phyloP scores from a whole-genome alignment of 1,140 invertebrate species.

The Mylabris phalerata region DNA sequence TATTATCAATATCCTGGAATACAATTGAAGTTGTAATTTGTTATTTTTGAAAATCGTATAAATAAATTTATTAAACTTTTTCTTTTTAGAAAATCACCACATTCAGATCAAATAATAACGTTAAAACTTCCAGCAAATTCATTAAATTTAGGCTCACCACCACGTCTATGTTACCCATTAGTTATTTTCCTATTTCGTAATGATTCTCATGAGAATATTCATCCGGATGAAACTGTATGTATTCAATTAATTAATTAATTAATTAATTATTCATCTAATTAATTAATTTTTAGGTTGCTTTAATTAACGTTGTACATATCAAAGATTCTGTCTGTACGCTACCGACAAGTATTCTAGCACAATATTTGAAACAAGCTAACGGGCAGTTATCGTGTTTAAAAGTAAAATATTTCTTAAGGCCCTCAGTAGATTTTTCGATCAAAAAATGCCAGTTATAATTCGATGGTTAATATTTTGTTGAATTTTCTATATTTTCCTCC shows the following conservation, averaged over 20 bases:
- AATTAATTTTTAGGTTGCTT: slow-evolving; percentile 54
- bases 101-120: slow-evolving; percentile 57
- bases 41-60: neutral
- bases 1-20: slow-evolving; percentile 44
- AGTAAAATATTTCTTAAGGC: slow-evolving; percentile 43
- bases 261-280: neutral
- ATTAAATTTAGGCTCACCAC: slow-evolving; percentile 61
- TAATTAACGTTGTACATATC: slow-evolving; percentile 74
- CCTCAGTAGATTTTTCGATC: too few relatives aligned
- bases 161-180: slow-evolving; percentile 64
- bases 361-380: slow-evolving; percentile 75
- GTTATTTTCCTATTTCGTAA: slow-evolving; percentile 63
- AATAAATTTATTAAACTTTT: neutral
- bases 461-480: too few relatives aligned
- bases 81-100: slow-evolving; percentile 52
- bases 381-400: slow-evolving; percentile 73
- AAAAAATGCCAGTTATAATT: too few relatives aligned
- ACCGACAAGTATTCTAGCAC: slow-evolving; percentile 68
- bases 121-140: slow-evolving; percentile 55
- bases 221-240: slow-evolving; percentile 68
- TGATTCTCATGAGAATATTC: slow-evolving; percentile 53
- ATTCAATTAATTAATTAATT: neutral
- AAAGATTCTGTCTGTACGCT: slow-evolving; percentile 68
- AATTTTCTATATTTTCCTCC: too few relatives aligned
- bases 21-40: slow-evolving; percentile 42